A percentile compares a stretch with the other conserved stretches of the same genome.
These are phyloP conservation scores for Pleuronectes platessa DNA, from an alignment of 2,113 vertebrate genomes.

Conservation along the genomic window DNA sequence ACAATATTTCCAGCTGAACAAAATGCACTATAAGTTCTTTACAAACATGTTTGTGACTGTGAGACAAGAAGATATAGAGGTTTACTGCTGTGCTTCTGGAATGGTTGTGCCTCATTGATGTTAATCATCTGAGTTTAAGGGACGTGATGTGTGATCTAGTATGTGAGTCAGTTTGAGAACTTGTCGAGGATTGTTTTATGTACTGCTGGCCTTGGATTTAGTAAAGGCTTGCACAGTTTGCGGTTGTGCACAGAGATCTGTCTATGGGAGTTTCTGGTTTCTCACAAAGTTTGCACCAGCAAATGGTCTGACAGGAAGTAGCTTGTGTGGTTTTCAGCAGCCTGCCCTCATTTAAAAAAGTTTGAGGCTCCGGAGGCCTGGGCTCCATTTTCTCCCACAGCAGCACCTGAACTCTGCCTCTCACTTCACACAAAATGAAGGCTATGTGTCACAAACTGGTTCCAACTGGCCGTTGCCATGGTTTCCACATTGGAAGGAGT, in stretches of 20 bases:
- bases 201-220: background rate
- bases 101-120: slow-evolving; percentile 5
- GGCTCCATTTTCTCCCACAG: slow-evolving; percentile 88
- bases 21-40: slow-evolving; percentile 33
- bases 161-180: slow-evolving; percentile 6
- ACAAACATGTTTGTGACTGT: background rate
- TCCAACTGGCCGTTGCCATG: slow-evolving; percentile 91
- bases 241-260: slow-evolving; percentile 21
- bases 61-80: slow-evolving; percentile 5
- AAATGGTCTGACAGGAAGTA: slow-evolving; percentile 76
- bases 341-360: slow-evolving; percentile 73
- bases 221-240: slow-evolving; percentile 1
- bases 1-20: slow-evolving; percentile 29
- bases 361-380: slow-evolving; percentile 68
- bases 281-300: slow-evolving; percentile 40
- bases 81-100: background rate
- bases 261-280: slow-evolving; percentile 52
- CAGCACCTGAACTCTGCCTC: slow-evolving; percentile 88
- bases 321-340: slow-evolving; percentile 52
- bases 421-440: slow-evolving; percentile 90
- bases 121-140: background rate
- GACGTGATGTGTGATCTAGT: background rate
- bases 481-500: slow-evolving; percentile 87
- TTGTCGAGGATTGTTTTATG: slow-evolving; percentile 7
- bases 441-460: slow-evolving; percentile 89